Conservation (phyloP, 2,113 vertebrate species). For the Lampris megalopsis region DNA sequence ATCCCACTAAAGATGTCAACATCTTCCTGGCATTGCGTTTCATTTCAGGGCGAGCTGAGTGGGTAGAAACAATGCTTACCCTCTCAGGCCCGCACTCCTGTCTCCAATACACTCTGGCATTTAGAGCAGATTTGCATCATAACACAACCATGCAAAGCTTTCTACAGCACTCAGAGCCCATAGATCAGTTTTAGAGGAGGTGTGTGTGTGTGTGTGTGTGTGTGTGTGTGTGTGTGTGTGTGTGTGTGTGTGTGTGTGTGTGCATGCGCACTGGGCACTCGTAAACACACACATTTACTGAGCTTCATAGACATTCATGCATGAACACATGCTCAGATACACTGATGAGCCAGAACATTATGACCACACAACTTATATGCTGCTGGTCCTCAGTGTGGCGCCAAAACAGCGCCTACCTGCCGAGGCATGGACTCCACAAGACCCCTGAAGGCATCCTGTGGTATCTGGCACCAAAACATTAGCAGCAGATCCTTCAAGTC, state of each 20-base stretch:
- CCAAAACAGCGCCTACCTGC: no score
- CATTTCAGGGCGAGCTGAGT: slow-evolving; percentile 29
- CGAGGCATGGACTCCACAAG: no score
- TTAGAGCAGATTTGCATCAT: slow-evolving; percentile 30
- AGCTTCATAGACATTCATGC: no score
- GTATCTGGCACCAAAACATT: no score
- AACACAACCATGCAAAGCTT: slow-evolving; percentile 16
- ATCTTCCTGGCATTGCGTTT: slow-evolving; percentile 61
- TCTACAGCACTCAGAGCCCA: background rate
- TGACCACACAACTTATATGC: no score
- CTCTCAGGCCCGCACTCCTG: background rate
- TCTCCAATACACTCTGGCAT: slow-evolving; percentile 35
- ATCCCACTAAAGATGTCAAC: slow-evolving; percentile 34
- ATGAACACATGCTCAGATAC: no score
- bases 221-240: background rate
- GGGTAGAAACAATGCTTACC: slow-evolving; percentile 24
- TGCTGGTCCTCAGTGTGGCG: no score
- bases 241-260: no score
- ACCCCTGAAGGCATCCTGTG: no score
- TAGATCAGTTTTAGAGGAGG: slow-evolving; percentile 31
- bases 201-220: no score
- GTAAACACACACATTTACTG: background rate
- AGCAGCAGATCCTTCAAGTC: no score
- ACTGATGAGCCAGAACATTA: no score
- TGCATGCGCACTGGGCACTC: background rate